Percentiles rank a stretch among this genome's conserved stretches.
Evolutionary conservation across 2,797 vertebrate genomes (phyloP).

Genomic region (Muraenolepis orangiensis): DNA sequence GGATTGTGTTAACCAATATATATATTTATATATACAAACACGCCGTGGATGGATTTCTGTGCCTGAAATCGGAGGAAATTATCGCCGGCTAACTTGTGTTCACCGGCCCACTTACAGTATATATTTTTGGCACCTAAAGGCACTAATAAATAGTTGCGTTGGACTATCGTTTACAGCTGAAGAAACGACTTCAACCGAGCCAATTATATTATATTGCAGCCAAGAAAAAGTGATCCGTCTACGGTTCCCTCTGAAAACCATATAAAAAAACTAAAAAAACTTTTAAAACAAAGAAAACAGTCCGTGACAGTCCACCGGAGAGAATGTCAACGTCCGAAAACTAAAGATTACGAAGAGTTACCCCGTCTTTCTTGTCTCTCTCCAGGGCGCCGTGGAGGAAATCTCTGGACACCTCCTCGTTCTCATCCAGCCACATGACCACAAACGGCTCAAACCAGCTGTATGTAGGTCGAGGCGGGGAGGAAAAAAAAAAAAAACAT

Average conservation of each 20-base stretch:
- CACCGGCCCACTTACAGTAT: background rate
- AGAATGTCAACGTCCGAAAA: background rate
- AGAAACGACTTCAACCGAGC: background rate
- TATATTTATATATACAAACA: too few relatives aligned
- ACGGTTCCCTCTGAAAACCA: background rate
- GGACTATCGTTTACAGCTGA: background rate
- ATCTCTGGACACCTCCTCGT: slow-evolving; percentile 95
- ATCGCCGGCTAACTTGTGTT: background rate
- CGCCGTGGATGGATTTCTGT: background rate
- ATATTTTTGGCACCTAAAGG: background rate
- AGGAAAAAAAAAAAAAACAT: background rate
- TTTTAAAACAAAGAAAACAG: background rate
- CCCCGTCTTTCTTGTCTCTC: slow-evolving; percentile 96
- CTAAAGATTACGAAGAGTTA: slow-evolving; percentile 67
- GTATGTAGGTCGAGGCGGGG: slow-evolving; percentile 2
- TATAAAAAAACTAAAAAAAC: background rate
- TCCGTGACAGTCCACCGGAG: background rate
- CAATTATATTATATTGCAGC: background rate
- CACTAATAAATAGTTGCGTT: background rate
- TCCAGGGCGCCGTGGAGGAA: slow-evolving; percentile 94
- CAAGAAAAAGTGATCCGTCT: background rate
- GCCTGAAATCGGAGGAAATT: background rate
- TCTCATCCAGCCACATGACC: slow-evolving; percentile 97
- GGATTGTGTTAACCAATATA: background rate
- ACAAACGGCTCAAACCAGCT: slow-evolving; percentile 99